These are phyloP conservation scores for Atherinomorus stipes DNA, from an alignment of 2,113 vertebrate species.

Conservation along the genomic window DNA sequence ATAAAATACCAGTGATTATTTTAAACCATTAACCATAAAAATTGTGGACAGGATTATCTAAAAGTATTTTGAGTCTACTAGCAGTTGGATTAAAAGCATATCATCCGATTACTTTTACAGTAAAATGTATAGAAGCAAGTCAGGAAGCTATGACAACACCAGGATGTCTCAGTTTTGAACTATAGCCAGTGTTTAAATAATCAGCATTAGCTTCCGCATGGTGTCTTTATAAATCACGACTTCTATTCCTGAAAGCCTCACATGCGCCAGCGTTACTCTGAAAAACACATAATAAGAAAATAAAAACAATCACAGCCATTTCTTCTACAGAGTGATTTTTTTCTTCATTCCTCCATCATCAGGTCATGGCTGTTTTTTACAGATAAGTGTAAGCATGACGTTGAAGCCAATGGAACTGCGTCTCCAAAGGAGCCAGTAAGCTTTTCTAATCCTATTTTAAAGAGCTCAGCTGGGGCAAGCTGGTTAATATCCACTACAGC, in stretches of 20 bases:
- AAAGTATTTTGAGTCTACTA: neutral
- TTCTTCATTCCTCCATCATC: conserved; percentile 71
- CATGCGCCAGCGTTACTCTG: conserved; percentile 33
- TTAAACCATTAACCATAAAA: neutral
- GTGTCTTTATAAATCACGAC: conserved; percentile 4
- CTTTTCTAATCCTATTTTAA: conserved; percentile 81
- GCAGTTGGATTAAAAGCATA: neutral
- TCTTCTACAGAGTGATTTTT: conserved; percentile 51
- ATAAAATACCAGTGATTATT: too few relatives aligned
- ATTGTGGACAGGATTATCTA: neutral
- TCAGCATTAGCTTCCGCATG: neutral
- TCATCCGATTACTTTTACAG: neutral
- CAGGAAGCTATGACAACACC: neutral
- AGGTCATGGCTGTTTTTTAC: conserved; percentile 77
- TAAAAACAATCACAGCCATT: neutral
- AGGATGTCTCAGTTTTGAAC: neutral
- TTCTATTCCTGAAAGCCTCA: conserved; percentile 17
- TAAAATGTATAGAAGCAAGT: neutral
- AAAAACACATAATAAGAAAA: conserved; percentile 27
- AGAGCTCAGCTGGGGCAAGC: conserved; percentile 68
- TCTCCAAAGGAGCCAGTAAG: conserved; percentile 78
- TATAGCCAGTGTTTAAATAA: neutral
- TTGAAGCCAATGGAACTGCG: conserved; percentile 66
- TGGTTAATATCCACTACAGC: conserved; percentile 70
- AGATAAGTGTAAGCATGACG: conserved; percentile 71